Percentiles rank a stretch among this genome's conserved stretches.
Evolutionary conservation across 2,888 invertebrate species (phyloP).

Genomic region (Dasypogon diadema): DNA sequence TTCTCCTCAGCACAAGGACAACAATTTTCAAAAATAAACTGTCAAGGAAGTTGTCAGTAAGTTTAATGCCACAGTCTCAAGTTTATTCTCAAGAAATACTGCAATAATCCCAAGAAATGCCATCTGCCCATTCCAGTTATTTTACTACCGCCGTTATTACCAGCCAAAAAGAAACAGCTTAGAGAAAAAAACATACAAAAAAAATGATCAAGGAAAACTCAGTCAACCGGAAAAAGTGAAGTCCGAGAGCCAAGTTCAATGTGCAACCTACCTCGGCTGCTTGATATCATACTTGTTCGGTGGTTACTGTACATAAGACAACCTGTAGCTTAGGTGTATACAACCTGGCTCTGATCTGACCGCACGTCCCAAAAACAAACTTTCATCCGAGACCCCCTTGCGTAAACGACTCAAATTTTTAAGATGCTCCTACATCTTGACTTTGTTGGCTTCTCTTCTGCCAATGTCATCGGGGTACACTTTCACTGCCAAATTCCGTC

Average conservation of each 20-base stretch:
- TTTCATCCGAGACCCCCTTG: slow-evolving; percentile 12
- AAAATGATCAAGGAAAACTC: slow-evolving; percentile 38
- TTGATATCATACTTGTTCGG: neutral
- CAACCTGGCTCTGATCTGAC: neutral
- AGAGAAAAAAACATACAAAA: neutral
- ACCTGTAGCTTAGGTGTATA: too few relatives aligned
- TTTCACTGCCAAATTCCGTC: slow-evolving; percentile 39
- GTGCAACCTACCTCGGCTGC: slow-evolving; percentile 26
- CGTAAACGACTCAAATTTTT: slow-evolving; percentile 27
- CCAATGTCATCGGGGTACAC: neutral
- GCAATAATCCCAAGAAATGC: neutral
- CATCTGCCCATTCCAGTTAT: slow-evolving; percentile 32
- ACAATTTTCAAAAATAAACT: neutral
- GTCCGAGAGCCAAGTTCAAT: slow-evolving; percentile 46
- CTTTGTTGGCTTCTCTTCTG: neutral
- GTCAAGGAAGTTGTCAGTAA: neutral
- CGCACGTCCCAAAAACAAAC: neutral
- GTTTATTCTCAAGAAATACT: too few relatives aligned
- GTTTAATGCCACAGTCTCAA: neutral
- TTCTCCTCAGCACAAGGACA: slow-evolving; percentile 26
- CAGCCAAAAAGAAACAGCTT: neutral
- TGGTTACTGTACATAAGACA: neutral
- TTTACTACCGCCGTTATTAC: neutral
- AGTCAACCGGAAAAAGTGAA: slow-evolving; percentile 48
- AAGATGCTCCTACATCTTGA: neutral